phyloP scores from a whole-genome alignment of 2,113 vertebrate genomes.

The Diphyllodes magnificus region DNA sequence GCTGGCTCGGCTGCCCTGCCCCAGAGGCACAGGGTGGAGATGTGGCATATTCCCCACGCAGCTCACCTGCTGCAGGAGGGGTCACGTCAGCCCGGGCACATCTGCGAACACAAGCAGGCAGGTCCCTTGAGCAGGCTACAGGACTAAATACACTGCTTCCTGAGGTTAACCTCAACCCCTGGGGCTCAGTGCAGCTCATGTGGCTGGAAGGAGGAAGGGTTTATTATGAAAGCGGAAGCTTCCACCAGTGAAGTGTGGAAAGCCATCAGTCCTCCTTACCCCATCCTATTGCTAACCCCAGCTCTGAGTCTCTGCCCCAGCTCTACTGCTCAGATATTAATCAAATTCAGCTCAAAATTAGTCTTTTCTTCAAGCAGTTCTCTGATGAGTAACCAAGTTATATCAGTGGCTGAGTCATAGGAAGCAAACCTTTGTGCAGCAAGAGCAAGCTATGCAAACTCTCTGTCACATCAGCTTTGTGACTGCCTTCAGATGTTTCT shows the following conservation, averaged over 20 bases:
- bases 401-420: conserved; percentile 30
- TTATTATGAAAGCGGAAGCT: background rate
- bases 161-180: background rate
- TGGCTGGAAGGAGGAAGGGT: background rate
- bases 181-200: background rate
- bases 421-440: background rate
- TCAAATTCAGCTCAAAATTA: background rate
- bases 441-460: background rate
- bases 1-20: background rate
- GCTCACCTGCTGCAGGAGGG: background rate
- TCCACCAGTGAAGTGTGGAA: background rate
- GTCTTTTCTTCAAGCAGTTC: background rate
- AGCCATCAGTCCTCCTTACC: background rate
- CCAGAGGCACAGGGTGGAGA: background rate
- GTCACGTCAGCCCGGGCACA: fast-evolving
- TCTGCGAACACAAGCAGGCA: background rate
- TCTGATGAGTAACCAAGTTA: background rate
- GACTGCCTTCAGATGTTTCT: conserved; percentile 19
- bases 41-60: fast-evolving
- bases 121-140: background rate
- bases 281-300: background rate
- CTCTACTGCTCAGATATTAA: background rate
- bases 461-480: conserved; percentile 19
- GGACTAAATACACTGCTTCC: background rate
- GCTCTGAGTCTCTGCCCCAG: background rate